Conservation (phyloP, 2,797 vertebrate species). For the Alectoris magna region DNA sequence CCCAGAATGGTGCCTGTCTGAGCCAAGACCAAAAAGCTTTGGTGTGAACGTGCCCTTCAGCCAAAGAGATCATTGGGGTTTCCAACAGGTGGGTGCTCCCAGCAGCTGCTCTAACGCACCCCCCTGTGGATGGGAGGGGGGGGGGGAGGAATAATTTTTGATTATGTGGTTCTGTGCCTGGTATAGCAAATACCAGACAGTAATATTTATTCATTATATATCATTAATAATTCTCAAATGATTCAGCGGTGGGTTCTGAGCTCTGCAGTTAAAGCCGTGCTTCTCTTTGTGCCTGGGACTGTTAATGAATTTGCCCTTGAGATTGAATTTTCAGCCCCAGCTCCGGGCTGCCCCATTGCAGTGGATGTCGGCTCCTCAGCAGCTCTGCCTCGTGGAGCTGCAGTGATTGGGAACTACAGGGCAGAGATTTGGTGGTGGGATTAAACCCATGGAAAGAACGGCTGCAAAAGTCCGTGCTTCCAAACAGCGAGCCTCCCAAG, state of each 20-base stretch:
- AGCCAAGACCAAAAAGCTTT: rapidly evolving
- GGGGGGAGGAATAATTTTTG: background rate
- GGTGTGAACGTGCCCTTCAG: background rate
- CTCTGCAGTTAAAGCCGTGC: background rate
- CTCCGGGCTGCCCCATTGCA: background rate
- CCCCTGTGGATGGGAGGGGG: background rate
- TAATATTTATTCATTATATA: background rate
- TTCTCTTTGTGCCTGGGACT: background rate
- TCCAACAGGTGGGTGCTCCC: background rate
- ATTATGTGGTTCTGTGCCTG: background rate
- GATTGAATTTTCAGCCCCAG: background rate
- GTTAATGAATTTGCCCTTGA: background rate
- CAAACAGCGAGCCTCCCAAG: conserved; percentile 11
- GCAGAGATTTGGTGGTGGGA: conserved; percentile 8
- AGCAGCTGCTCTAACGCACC: background rate
- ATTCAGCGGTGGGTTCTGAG: background rate
- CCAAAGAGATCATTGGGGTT: background rate
- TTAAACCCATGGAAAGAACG: conserved; percentile 39
- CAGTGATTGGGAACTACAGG: background rate
- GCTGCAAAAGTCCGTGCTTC: conserved; percentile 12
- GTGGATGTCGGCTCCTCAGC: background rate
- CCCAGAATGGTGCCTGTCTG: background rate
- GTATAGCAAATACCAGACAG: background rate
- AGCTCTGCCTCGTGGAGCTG: background rate
- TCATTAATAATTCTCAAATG: background rate